Evolutionary conservation across 92 coral and sea anemone genomes (phyloP).

Genomic region (Isaurus tuberculatus): DNA sequence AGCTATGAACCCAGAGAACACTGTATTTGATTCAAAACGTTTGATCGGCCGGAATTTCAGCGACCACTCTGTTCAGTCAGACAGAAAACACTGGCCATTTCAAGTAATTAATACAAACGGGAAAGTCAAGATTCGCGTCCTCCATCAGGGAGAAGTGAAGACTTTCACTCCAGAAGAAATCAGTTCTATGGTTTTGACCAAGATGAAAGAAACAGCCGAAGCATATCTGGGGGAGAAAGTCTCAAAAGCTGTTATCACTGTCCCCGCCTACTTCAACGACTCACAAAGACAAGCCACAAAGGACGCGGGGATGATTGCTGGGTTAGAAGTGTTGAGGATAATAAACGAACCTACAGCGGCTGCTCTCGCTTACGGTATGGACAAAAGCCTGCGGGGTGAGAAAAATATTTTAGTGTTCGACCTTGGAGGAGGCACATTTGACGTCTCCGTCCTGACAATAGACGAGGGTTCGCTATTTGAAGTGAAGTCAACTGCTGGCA

Average conservation of each 20-base stretch:
- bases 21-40: constrained; percentile 93
- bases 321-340: constrained; percentile 80
- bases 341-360: constrained; percentile 95
- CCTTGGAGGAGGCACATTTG: constrained; percentile 93
- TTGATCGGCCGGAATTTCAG: constrained; percentile 88
- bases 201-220: constrained; percentile 90
- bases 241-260: constrained; percentile 72
- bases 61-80: constrained; percentile 77
- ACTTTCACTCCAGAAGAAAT: constrained; percentile 79
- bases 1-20: constrained; percentile 88
- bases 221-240: constrained; percentile 78
- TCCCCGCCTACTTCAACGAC: constrained; percentile 88
- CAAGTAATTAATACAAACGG: constrained; percentile 61
- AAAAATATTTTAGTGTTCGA: constrained; percentile 83
- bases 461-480: constrained; percentile 89
- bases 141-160: constrained; percentile 64
- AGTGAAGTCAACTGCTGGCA: constrained; percentile 81
- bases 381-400: constrained; percentile 72
- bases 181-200: constrained; percentile 80
- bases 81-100: constrained; percentile 98
- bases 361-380: constrained; percentile 91
- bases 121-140: constrained; percentile 69
- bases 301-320: constrained; percentile 81
- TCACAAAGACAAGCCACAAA: constrained; percentile 88
- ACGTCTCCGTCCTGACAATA: constrained; percentile 83